These are phyloP conservation scores for Aldrovandia affinis DNA, from an alignment of 2,797 vertebrate genomes.

Conservation along the genomic window DNA sequence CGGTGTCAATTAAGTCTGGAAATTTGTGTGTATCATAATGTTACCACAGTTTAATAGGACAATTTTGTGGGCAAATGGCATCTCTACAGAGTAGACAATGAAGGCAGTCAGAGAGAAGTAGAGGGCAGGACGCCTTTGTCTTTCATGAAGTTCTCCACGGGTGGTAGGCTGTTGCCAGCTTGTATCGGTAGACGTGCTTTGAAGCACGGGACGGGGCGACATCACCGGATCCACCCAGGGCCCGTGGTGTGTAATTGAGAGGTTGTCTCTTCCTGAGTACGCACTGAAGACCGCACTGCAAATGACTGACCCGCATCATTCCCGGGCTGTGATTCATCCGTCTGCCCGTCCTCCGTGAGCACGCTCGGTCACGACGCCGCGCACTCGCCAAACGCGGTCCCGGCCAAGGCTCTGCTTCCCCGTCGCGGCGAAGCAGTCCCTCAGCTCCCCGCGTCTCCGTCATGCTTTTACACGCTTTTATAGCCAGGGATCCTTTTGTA, in stretches of 20 bases:
- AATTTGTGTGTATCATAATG: background rate
- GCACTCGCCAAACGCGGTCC: background rate
- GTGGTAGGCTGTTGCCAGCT: background rate
- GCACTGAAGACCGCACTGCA: constrained; percentile 25
- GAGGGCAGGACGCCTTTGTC: background rate
- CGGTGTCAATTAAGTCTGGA: background rate
- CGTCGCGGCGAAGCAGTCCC: background rate
- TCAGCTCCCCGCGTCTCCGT: background rate
- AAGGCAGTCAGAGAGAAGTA: background rate
- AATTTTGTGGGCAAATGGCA: background rate
- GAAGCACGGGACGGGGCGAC: constrained; percentile 1
- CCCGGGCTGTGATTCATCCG: constrained; percentile 61
- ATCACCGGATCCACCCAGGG: background rate
- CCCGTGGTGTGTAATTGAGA: constrained; percentile 26
- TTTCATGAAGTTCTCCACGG: constrained; percentile 12
- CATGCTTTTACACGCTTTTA: background rate
- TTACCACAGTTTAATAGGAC: background rate
- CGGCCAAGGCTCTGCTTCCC: background rate
- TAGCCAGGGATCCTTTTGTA: background rate
- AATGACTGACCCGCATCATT: constrained; percentile 47
- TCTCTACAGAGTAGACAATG: background rate
- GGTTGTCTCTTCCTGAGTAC: constrained; percentile 21
- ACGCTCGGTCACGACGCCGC: background rate
- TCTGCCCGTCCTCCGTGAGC: constrained; percentile 5
- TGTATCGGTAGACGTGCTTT: background rate